Percentiles rank a stretch among this genome's conserved stretches.
Evolutionary conservation across 2,113 vertebrate species (phyloP).

Genomic region (Sclerurus mexicanus): DNA sequence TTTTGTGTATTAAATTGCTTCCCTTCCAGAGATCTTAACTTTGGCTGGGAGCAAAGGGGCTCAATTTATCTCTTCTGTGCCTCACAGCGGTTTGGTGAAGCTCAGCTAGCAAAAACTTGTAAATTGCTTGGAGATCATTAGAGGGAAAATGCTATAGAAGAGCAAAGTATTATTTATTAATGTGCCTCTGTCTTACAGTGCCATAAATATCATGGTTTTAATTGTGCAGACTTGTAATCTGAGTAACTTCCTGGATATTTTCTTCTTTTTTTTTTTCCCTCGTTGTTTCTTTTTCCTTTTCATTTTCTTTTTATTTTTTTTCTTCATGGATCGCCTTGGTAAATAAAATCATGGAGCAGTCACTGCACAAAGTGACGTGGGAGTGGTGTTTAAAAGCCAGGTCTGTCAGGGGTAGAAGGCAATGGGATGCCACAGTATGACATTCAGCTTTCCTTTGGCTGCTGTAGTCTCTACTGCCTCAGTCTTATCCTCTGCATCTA

Average conservation of each 20-base stretch:
- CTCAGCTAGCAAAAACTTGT: conserved; percentile 34
- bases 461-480: not conserved
- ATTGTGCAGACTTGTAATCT: conserved; percentile 43
- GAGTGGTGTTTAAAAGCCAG: not conserved
- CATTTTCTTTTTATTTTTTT: not conserved
- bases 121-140: conserved; percentile 58
- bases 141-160: conserved; percentile 38
- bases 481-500: not conserved
- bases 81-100: conserved; percentile 13
- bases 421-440: not conserved
- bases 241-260: conserved; percentile 21
- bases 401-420: not conserved
- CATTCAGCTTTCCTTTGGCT: not conserved
- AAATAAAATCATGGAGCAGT: conserved; percentile 18
- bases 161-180: conserved; percentile 61
- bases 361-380: not conserved
- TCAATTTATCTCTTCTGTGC: conserved; percentile 26
- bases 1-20: not conserved
- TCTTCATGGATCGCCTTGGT: not conserved
- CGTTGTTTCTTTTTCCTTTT: not conserved
- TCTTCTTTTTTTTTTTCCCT: not conserved
- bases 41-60: not conserved
- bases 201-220: conserved; percentile 57
- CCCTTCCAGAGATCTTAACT: not conserved
- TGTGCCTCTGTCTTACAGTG: conserved; percentile 37